phyloP scores from a whole-genome alignment of 2,797 vertebrate genomes.

The Otolemur crassicaudatus region DNA sequence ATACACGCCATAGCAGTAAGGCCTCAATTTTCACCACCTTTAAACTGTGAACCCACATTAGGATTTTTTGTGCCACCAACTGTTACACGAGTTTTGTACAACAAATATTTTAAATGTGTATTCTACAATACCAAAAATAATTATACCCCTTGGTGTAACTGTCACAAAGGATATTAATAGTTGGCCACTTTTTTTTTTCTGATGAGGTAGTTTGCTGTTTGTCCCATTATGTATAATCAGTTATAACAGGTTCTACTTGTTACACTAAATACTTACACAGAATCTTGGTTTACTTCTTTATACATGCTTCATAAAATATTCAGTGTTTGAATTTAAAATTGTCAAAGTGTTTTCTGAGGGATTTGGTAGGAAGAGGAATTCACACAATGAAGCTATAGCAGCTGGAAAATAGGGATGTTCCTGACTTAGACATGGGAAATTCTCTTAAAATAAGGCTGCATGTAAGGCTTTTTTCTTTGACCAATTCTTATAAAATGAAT shows the following conservation, averaged over 20 bases:
- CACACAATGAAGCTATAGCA: neutral
- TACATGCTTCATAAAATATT: slow-evolving; percentile 49
- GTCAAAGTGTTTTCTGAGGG: slow-evolving; percentile 30
- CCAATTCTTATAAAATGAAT: slow-evolving; percentile 49
- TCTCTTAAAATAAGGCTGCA: slow-evolving; percentile 65
- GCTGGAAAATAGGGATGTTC: slow-evolving; percentile 24
- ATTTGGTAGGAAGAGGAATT: slow-evolving; percentile 39
- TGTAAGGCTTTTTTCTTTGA: slow-evolving; percentile 67
- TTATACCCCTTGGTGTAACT: slow-evolving; percentile 48
- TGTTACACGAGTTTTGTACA: slow-evolving; percentile 75
- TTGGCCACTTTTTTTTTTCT: slow-evolving; percentile 44
- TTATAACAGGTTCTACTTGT: slow-evolving; percentile 58
- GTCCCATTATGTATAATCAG: slow-evolving; percentile 18
- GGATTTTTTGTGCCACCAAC: slow-evolving; percentile 67
- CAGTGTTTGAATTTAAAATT: slow-evolving; percentile 43
- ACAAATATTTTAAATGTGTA: slow-evolving; percentile 68
- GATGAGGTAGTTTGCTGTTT: slow-evolving; percentile 75
- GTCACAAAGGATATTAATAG: slow-evolving; percentile 53
- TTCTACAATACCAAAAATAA: slow-evolving; percentile 59
- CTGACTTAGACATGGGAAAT: slow-evolving; percentile 43
- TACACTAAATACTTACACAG: slow-evolving; percentile 60
- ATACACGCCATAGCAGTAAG: slow-evolving; percentile 79
- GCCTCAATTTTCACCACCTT: slow-evolving; percentile 78
- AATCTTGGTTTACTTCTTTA: slow-evolving; percentile 55
- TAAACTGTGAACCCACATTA: slow-evolving; percentile 75